Evolutionary conservation across 2,797 vertebrate genomes (phyloP).

Genomic region (Tapera naevia): DNA sequence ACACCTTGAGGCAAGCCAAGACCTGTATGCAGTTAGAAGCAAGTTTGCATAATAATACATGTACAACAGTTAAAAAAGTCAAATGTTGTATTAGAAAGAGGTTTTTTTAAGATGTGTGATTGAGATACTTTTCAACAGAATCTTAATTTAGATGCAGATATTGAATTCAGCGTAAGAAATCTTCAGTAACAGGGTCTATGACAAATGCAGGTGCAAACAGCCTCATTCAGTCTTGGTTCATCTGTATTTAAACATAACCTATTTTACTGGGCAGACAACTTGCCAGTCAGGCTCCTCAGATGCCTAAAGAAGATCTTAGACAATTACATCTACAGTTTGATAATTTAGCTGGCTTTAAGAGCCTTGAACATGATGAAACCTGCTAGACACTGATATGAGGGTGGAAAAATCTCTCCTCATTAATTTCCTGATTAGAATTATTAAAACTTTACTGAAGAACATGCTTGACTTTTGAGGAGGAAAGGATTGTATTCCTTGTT

Average conservation of each 20-base stretch:
- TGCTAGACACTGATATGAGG: neutral
- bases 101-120: fast-evolving
- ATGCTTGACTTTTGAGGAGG: neutral
- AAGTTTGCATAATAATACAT: neutral
- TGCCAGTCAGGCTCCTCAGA: neutral
- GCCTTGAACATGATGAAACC: neutral
- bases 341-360: neutral
- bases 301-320: neutral
- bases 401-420: neutral
- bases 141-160: neutral
- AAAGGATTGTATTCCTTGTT: neutral
- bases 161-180: neutral
- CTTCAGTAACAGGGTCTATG: neutral
- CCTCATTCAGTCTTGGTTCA: neutral
- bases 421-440: neutral
- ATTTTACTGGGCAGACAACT: neutral
- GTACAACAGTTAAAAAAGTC: neutral
- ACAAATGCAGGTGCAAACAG: neutral
- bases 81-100: neutral
- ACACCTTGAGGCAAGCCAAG: neutral
- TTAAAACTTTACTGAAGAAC: neutral
- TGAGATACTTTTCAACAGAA: neutral
- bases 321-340: neutral
- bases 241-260: neutral
- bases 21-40: neutral